These are phyloP conservation scores for Bombus soroeensis DNA, from an alignment of 1,140 invertebrate species.

Conservation along the genomic window DNA sequence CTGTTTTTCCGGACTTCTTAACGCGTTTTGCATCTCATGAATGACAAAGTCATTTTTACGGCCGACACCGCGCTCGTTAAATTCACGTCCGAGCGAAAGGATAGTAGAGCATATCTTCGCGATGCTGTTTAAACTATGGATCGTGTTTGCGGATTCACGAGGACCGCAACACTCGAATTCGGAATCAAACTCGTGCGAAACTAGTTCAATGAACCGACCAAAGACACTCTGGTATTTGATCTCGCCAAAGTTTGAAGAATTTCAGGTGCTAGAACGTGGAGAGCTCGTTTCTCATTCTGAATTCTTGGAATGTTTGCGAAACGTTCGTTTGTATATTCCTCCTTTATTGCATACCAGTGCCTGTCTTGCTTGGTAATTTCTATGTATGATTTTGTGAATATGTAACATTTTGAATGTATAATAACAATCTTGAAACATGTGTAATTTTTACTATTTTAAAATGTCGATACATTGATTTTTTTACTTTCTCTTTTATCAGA, in stretches of 20 bases:
- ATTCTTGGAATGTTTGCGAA: background rate
- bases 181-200: background rate
- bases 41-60: conserved; percentile 72
- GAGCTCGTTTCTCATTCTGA: background rate
- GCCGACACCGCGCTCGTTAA: conserved; percentile 35
- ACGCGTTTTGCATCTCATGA: conserved; percentile 70
- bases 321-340: background rate
- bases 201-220: background rate
- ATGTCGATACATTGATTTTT: background rate
- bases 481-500: background rate
- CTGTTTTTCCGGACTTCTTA: conserved; percentile 70
- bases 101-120: conserved; percentile 43
- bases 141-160: conserved; percentile 10
- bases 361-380: background rate
- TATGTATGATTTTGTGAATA: background rate
- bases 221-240: no score
- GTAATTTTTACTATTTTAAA: background rate
- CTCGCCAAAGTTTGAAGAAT: background rate
- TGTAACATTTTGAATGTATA: background rate
- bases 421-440: background rate
- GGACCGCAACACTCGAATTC: background rate
- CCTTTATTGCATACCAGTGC: background rate
- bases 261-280: background rate
- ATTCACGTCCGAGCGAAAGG: conserved; percentile 25
- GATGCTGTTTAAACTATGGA: background rate